Percentiles rank a stretch among this genome's conserved stretches.
Evolutionary conservation across 2,888 invertebrate species (phyloP).

Genomic region (Marronus borbonicus): DNA sequence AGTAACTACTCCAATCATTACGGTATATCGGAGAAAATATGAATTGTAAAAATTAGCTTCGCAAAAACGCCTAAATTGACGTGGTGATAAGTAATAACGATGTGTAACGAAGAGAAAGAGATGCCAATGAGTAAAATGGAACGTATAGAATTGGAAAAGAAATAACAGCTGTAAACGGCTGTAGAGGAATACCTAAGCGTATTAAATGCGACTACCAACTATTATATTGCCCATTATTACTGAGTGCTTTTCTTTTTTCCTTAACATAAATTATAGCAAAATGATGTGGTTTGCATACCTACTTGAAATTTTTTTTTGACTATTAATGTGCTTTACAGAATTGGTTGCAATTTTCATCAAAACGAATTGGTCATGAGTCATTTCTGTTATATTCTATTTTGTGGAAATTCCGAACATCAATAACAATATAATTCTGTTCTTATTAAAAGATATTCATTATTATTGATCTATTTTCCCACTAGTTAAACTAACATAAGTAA

Average conservation of each 20-base stretch:
- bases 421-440: too few species aligned
- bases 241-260: not conserved
- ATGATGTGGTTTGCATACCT: not conserved
- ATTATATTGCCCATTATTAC: not conserved
- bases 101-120: constrained; percentile 36
- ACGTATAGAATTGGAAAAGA: constrained; percentile 28
- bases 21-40: constrained; percentile 1
- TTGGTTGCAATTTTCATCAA: not conserved
- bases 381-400: too few species aligned
- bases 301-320: not conserved
- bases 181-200: not conserved
- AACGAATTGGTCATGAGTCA: too few species aligned
- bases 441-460: too few species aligned
- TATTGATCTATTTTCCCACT: too few species aligned
- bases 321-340: not conserved
- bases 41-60: constrained; percentile 26
- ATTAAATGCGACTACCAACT: not conserved
- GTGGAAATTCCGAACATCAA: too few species aligned
- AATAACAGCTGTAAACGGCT: constrained; percentile 1
- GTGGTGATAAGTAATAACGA: constrained; percentile 28
- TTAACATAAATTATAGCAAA: not conserved
- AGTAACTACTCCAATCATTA: constrained; percentile 24
- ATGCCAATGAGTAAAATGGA: constrained; percentile 13
- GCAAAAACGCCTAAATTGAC: constrained; percentile 28
- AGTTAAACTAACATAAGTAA: not conserved